phyloP scores from a whole-genome alignment of 64 coral and sea anemone species.

The Pocillopora verrucosa region DNA sequence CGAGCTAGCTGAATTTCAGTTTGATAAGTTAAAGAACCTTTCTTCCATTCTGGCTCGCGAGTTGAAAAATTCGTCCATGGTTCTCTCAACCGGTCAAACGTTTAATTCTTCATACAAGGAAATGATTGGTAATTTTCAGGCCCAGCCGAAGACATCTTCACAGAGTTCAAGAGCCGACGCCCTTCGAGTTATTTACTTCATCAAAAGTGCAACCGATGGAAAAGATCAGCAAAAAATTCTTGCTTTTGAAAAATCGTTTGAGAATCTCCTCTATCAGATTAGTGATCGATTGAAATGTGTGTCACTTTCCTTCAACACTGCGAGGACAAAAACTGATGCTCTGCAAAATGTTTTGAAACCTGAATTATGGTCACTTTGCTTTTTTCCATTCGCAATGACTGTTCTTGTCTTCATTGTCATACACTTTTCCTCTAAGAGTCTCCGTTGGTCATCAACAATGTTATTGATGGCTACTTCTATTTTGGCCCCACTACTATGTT shows the following conservation, averaged over 20 bases:
- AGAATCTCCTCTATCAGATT: not conserved
- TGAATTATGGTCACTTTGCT: not conserved
- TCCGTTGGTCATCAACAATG: not conserved
- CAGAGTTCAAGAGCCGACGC: not conserved
- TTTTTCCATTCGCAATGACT: not conserved
- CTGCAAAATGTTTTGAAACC: not conserved
- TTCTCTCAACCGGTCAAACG: not conserved
- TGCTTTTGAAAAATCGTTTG: constrained; percentile 10
- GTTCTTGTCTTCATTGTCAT: not conserved
- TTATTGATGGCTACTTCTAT: not conserved
- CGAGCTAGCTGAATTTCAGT: not conserved
- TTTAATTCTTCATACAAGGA: not conserved
- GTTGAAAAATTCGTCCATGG: not conserved
- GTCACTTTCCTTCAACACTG: not conserved
- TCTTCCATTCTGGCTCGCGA: constrained; percentile 2
- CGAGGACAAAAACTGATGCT: not conserved
- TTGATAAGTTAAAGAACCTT: not conserved
- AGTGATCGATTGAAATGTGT: not conserved
- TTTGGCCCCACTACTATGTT: not conserved
- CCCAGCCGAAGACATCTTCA: not conserved
- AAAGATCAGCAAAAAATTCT: not conserved
- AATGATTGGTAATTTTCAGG: not conserved
- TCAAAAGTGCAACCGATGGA: not conserved
- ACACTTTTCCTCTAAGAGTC: not conserved
- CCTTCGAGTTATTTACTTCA: constrained; percentile 1